Base-by-base conservation (phyloP, 2,797 vertebrate species). In the Vultur gryphus region DNA sequence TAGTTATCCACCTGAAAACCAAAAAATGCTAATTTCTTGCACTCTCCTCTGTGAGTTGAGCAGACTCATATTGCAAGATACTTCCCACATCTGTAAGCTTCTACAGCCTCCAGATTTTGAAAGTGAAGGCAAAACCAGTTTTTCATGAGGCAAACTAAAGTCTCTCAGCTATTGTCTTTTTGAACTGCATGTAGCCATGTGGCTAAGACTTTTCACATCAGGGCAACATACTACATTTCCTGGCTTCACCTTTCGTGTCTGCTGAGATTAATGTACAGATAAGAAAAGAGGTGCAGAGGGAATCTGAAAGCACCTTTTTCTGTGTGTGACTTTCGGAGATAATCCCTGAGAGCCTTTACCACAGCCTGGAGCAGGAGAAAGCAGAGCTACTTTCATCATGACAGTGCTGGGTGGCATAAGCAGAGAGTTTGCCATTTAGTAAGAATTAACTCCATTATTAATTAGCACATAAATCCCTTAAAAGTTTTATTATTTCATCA, bases 401-500 rank as follows among this genome's bases (percentile, higher is more conserved):
- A n/a, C 57, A 58, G 12, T n/a, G 16, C 81, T 69, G 70, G 29
- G 11, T 90, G 16, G 13, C 49, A 51, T 37, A 70, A 70, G 82
- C 78, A 71, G 58, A 89, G 37, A 57, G 29, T n/a, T 62, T 69
- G 55, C 33, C 24, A 54, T 46, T 95, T 89, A 84, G 37, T 80
- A 83, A 93, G 58, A 83, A 67, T 70, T 83, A 86, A 44, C 24
- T 72, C 67, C 24, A 64, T 78, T 84, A 80, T 75, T 88, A 84
- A 90, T 84, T 84, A 86, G 65, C 66, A 77, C 59, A 84, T 73
- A 55, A 94, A 84, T 58, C 35, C 62, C 54, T 92, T 70, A 37
- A 84, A 93, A 94, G 24, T 89, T 73, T 64, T 78, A 84, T 71
- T 77, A 41, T 93, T 94, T 62, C 57, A 79, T 90, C 41, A 85